Percentiles rank a stretch among this genome's conserved stretches.
These are phyloP conservation scores for Panthera leo DNA, from an alignment of 2,113 vertebrate species.

Conservation along the genomic window DNA sequence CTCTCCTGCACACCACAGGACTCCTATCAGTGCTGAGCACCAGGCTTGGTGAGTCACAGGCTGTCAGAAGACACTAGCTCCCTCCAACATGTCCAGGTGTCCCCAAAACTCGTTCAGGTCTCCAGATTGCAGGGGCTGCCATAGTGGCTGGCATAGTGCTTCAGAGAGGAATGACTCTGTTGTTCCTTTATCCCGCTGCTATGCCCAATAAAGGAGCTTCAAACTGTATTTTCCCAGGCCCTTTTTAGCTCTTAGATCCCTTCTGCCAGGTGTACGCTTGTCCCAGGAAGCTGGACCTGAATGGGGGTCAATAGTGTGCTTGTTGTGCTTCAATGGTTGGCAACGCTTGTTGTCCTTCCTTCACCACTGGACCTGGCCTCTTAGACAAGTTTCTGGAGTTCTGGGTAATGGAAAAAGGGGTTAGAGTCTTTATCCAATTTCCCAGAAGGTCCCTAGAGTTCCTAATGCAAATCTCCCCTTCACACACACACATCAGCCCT, in stretches of 20 bases:
- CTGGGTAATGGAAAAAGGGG: not conserved
- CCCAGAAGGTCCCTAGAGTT: not conserved
- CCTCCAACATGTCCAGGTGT: too few species aligned
- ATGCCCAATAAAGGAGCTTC: not conserved
- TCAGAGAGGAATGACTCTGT: not conserved
- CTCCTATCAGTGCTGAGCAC: not conserved
- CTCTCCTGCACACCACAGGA: not conserved
- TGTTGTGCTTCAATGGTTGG: rapidly evolving
- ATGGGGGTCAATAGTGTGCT: not conserved
- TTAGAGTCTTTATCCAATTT: not conserved
- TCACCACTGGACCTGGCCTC: not conserved
- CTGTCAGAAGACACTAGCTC: not conserved
- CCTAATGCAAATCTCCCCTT: not conserved
- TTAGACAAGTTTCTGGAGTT: not conserved
- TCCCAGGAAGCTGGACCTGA: not conserved
- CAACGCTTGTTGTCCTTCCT: not conserved
- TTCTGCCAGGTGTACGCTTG: not conserved
- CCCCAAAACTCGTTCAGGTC: not conserved
- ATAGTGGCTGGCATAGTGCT: not conserved
- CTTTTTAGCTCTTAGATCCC: not conserved
- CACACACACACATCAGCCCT: not conserved
- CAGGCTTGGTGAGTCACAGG: not conserved
- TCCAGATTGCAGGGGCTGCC: not conserved
- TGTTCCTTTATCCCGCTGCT: not conserved
- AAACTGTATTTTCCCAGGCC: not conserved